phyloP scores from a whole-genome alignment of 2,113 vertebrate species.

The Rafetus swinhoei region DNA sequence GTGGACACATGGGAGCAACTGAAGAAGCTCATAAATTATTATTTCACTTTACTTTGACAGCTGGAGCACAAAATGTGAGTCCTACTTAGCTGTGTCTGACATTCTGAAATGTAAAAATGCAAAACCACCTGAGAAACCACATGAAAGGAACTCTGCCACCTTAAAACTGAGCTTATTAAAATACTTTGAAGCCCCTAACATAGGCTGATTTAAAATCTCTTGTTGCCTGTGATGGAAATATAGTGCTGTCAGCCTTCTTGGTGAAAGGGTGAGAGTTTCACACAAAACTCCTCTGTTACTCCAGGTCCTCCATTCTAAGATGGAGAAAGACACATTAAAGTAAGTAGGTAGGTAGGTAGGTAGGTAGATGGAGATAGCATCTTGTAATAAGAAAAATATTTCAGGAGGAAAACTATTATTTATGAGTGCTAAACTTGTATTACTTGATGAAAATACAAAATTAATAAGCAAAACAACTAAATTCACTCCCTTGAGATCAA shows the following conservation, averaged over 20 bases:
- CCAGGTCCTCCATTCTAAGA: background rate
- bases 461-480: background rate
- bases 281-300: background rate
- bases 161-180: background rate
- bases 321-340: background rate
- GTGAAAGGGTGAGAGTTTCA: background rate
- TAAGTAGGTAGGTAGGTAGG: too few species aligned
- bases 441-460: background rate
- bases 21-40: constrained; percentile 20
- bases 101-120: constrained; percentile 12
- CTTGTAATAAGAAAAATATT: background rate
- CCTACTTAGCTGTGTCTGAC: background rate
- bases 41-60: constrained; percentile 8
- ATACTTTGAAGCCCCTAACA: background rate
- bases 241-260: background rate
- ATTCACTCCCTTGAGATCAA: background rate
- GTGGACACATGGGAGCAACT: background rate
- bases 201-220: constrained; percentile 18
- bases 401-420: background rate
- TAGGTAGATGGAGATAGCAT: background rate
- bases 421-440: background rate
- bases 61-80: background rate
- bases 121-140: background rate
- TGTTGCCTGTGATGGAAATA: background rate
- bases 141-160: background rate